Base-by-base conservation (phyloP, 1,140 invertebrate species). In the Pseudomyrmex sp. region DNA sequence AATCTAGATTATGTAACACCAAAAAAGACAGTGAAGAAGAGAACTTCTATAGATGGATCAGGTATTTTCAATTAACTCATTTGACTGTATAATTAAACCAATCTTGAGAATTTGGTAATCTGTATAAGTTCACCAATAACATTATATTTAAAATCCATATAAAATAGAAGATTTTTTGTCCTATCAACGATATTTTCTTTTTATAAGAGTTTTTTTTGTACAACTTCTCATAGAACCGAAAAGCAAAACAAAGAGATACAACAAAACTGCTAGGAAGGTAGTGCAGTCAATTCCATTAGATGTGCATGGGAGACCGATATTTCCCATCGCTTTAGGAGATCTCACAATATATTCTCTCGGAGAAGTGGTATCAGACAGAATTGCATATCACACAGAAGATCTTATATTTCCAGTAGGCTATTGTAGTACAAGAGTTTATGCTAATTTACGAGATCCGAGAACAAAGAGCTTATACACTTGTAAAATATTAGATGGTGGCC, bases 401-500 rank as follows among this genome's bases (percentile, higher is more conserved):
- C 95, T 96, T 84, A 97, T 98, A 85, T 98, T 96, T 94, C 97
- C 97, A 1, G 96, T 97, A 58, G 97, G 97, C 15, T 98, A 96
- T 95, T 97, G 97, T 68, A 97, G 97, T 48, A 98, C 97, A 0
- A 95, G 97, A 90, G 95, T 96, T 7, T 98, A 97, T 93, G 96
- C 96, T 10, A 97, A 96, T 93, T 95, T 97, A 0, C 95, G 95
- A 89, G 96, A 97, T 92, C 96, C 96, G 9, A 95, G 95, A 56
- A 94, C 95, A n/a, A 96, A 96, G 90, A 97, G 97, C 93, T 95
- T 97, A 5, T 98, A 97, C 88, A 98, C 97, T 5, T 98, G 97
- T 91, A 98, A 97, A 93, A 97, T 98, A 83, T 95, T 97, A 59
- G 97, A 98, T 91, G 96, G 95, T 65, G 96, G 96, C 69, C 92